Conservation (phyloP, 2,797 vertebrate genomes). For the Pogoniulus pusillus region DNA sequence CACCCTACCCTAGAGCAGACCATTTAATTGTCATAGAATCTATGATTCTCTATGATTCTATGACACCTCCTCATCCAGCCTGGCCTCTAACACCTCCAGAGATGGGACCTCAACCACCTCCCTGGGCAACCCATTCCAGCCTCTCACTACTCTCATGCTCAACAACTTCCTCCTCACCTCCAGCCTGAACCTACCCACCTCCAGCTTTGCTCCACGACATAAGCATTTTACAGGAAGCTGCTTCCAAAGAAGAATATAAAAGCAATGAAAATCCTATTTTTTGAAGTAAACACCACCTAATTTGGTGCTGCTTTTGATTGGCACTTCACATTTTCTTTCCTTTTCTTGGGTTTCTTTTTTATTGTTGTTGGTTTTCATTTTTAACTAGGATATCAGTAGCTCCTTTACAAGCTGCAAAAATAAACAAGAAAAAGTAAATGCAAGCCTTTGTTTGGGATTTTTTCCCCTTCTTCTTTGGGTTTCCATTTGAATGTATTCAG, state of each 20-base stretch:
- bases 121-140: too few relatives aligned
- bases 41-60: too few relatives aligned
- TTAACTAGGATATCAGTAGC: constrained; percentile 33
- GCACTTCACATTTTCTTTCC: constrained; percentile 46
- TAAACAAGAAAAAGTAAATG: constrained; percentile 67
- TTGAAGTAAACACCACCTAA: constrained; percentile 65
- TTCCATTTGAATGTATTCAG: constrained; percentile 63
- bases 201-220: constrained; percentile 3
- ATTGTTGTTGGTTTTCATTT: too few relatives aligned
- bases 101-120: too few relatives aligned
- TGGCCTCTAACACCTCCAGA: too few relatives aligned
- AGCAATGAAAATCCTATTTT: constrained; percentile 29
- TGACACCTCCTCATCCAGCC: too few relatives aligned
- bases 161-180: too few relatives aligned
- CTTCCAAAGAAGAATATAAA: neutral
- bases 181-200: too few relatives aligned
- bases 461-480: constrained; percentile 1
- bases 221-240: constrained; percentile 32
- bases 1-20: too few relatives aligned
- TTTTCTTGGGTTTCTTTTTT: too few relatives aligned
- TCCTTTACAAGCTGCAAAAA: constrained; percentile 75
- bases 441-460: constrained; percentile 65
- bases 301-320: constrained; percentile 69
- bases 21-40: too few relatives aligned
- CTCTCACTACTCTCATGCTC: too few relatives aligned